Base-by-base conservation (phyloP, 2,113 vertebrate species). In the Rhea americana region DNA sequence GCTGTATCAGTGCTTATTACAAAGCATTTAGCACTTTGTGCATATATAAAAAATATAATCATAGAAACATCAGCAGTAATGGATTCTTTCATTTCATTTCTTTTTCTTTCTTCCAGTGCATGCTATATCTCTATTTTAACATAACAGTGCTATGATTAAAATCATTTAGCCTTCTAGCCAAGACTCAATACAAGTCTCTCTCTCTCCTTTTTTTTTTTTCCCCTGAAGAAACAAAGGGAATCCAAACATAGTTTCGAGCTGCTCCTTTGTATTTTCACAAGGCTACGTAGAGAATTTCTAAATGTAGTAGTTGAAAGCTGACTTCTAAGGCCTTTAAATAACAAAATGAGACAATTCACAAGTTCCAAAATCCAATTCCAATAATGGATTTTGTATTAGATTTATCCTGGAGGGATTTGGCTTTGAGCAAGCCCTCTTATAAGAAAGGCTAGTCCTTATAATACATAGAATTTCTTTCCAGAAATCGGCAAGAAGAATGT, bases 221-320 rank as follows among this genome's bases (percentile, higher is more conserved):
- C 1, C 3, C 8, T 8, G 8, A 58, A 65, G 11, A 58, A 82
- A 39, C 0, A 14, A 14, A 10, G 21, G 7, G 7, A 4, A 11
- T 56, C 8, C 51, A 59, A 87, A 84, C 13, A 4, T 3, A 32
- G 2, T n/a, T 87, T 12, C 25, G 50, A 28, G 39, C 59, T 59
- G 67, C n/a, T 65, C 25, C 41, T 68, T 50, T 62, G 25, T 32
- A 8, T 74, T 87, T 87, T 82, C 25, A 16, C 7, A 82, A 48
- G 16, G 2, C n/a, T 75, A 3, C 21, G 67, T 47, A n/a, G 4
- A 63, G 9, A 39, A 71, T 45, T 61, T 63, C 4, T 13, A 85
- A 25, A 32, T 82, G 8, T 82, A 39, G 24, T 70, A 15, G 0
- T 1, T 3, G 41, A 32, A 82, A 62, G 7, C 4, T 39, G 2